Base-by-base conservation (phyloP, 2,113 vertebrate genomes). In the Austrofundulus limnaeus region DNA sequence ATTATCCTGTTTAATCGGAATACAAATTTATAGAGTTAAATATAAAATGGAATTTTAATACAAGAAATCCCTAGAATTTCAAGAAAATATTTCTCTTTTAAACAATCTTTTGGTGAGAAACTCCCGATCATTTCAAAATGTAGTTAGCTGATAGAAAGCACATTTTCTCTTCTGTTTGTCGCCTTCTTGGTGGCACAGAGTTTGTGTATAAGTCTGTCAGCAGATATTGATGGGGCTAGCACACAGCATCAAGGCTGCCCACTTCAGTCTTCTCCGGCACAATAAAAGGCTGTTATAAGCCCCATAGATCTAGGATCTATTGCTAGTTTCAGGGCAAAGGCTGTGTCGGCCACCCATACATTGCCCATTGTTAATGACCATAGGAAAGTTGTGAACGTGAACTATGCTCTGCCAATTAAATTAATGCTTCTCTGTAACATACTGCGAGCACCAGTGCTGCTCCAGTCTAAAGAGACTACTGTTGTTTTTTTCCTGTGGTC, bases 191-290 rank as follows among this genome's bases (percentile, higher is more conserved):
- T 77, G 61, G 48, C 57, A 28, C 52, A 0, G 16, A 46, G 46
- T 66, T 31, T 71, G 23, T 57, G 61, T 41, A 17, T 63, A 24
- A 41, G 66, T 66, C 49, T 61, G 66, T 67, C 66, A 78, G 77
- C 55, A 61, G 72, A 76, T 81, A 78, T 70, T 82, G 75, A 86
- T 79, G 69, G 59, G 46, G 20, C 28, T 20, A 28, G 55, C 41
- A 24, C 50, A 56, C n/a, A 60, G 71, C 67, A 57, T 59, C 75
- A 77, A 63, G 75, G 56, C 73, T 79, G 70, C 69, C 61, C 52
- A 62, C 68, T 75, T 75, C 63, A 53, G 49, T 80, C 65, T 60
- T 60, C 43, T 77, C 52, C 21, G 42, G 42, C 58, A 69, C 43
- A 59, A 64, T 80, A 73, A 75, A 81, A 57, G 16, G 14, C 59